These are phyloP conservation scores for Gandaritis pyraliata DNA, from an alignment of 2,888 invertebrate species.

Conservation along the genomic window DNA sequence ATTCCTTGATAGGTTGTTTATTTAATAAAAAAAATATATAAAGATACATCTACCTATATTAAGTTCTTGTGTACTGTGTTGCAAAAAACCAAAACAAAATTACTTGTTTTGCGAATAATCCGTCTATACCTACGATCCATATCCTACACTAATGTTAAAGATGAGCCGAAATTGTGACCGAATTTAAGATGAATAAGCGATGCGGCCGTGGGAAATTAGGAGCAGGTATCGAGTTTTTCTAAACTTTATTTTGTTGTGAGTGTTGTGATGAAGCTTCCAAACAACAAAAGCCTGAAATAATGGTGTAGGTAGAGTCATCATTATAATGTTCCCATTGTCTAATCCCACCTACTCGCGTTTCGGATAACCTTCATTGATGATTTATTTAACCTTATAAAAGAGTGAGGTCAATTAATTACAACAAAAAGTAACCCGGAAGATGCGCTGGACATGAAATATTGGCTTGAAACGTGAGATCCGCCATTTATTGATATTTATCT, in stretches of 20 bases:
- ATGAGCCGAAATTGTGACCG: constrained; percentile 1
- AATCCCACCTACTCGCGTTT: constrained; percentile 41
- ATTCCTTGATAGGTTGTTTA: too few species aligned
- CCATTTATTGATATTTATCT: constrained; percentile 38
- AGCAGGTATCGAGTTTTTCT: constrained; percentile 4
- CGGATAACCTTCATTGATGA: constrained; percentile 60
- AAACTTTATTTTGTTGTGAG: constrained; percentile 5
- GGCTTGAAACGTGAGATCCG: constrained; percentile 67
- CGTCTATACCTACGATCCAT: not conserved
- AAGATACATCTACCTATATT: too few species aligned
- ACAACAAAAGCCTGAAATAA: constrained; percentile 3
- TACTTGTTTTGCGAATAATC: too few species aligned
- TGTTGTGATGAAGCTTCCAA: constrained; percentile 11
- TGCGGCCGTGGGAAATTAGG: constrained; percentile 2
- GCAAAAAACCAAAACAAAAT: too few species aligned
- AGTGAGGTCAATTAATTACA: constrained; percentile 67
- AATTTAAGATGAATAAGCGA: not conserved
- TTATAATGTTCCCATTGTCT: constrained; percentile 46
- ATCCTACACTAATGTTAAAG: constrained; percentile 9
- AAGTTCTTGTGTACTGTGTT: not conserved
- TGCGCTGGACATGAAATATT: constrained; percentile 54
- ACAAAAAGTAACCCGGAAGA: constrained; percentile 69
- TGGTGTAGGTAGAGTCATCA: constrained; percentile 47
- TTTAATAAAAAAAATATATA: too few species aligned
- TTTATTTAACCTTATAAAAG: constrained; percentile 63